Evolutionary conservation across 2,113 vertebrate genomes (phyloP), one percentile per base, ranked within the genome.

Genomic region (Xyrauchen texanus): DNA sequence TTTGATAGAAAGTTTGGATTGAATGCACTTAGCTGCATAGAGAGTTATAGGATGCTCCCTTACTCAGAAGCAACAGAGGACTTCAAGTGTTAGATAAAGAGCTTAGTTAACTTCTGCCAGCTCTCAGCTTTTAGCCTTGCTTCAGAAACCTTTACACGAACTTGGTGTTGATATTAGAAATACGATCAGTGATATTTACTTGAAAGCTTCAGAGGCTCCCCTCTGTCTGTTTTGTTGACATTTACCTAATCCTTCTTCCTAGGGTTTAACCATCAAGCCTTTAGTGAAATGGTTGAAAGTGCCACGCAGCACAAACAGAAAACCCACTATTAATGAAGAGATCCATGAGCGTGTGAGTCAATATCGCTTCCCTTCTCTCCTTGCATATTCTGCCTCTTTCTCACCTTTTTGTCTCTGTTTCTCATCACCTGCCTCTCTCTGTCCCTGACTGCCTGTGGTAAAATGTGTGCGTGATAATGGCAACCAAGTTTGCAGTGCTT

Each of bases 241-340:
- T 74, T 34, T 62, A 4, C 15, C 71, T 47, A 51, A 46, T 64
- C 63, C 9, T 5, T 74, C 53, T 81, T 13, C 75, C 60, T 83
- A 99, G 97, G 97, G 97, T 83, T 91, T 99, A 88, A 99, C 97
- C 86, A 99, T 99, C 90, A 99, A 99, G 84, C 97, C 97, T 4
- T 88, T 99, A 73, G 97, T 99, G 53, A 96, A 95, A 0, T 99
- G 97, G 97, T 91, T 99, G 83, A 98, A 98, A 89, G 97, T 99
- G 83, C 98, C 97, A 82, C 95, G 96, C 21, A 93, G 95, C 16
- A 96, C 96, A 67, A 96, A 93, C 89, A 94, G 96, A 87, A 98
- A 98, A 82, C 96, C 96, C 9, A 99, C 97, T 0, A 91, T 99
- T 88, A 99, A 97, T 0, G 95, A 99, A 92, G 96, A 98, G 88